Base-by-base conservation (phyloP, 2,888 invertebrate genomes). In the Zelleria hepariella region DNA sequence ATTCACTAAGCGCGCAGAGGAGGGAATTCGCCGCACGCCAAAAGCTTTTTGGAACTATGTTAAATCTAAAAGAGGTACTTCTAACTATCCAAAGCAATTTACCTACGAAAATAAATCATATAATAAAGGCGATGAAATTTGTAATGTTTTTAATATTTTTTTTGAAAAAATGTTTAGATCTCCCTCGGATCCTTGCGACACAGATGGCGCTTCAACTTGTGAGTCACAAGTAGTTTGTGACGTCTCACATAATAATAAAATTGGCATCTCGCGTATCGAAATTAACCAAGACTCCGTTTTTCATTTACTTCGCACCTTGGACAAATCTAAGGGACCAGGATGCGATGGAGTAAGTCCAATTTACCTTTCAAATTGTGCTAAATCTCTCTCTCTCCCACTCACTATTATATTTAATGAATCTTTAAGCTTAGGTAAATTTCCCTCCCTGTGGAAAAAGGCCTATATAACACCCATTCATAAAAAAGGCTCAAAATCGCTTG, bases 381-480 rank as follows among this genome's bases (percentile, higher is more conserved):
- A 27, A 23, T 4, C 24, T 4, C 7, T 58, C 6, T 15, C 47
- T 5, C 3, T 5, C 5, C 59, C 59, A 2, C n/a, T 59, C 15
- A 21, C 23, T n/a, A n/a, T 54, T 15, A 47, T 59, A 4, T 59
- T 47, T 23, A 59, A 42, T 54, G 21, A 8, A n/a, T 59, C 53
- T 20, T 23, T 59, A 2, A 6, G 15, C 2, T 24, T 4, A 47
- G 59, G 59, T 2, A 53, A 3, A 27, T 59, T 59, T n/a, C 59
- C 59, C 24, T 5, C 8, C 2, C n/a, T 42, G 5, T 59, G 59
- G 59, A 59, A 59, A 54, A 15, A 20, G 8, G 59, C 59, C 1
- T 23, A 54, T 20, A 59, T 59, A 15, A 47, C 53, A 2, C 59
- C 59, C 2, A 42, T 54, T 23, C 59, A 59, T 54, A 54, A 54